A percentile compares a stretch with the other conserved stretches of the same genome.
Conservation (phyloP, 2,797 vertebrate species). For the Sebastes vulpes region DNA sequence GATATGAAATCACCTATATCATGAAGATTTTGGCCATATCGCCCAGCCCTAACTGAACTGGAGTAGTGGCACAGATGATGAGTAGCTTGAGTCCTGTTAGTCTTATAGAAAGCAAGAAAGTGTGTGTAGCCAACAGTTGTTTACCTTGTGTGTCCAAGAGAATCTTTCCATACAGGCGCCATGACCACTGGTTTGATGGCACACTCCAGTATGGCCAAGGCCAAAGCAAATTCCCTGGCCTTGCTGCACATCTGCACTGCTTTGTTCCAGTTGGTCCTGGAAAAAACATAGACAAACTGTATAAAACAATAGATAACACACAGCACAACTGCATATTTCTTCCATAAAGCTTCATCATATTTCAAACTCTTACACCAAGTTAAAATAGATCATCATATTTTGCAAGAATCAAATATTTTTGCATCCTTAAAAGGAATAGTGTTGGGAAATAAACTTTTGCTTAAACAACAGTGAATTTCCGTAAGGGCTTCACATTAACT, state of each 20-base stretch:
- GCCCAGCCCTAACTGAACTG: neutral
- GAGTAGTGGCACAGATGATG: neutral
- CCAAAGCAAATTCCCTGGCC: conserved; percentile 96
- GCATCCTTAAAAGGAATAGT: neutral
- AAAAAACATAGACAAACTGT: conserved; percentile 3
- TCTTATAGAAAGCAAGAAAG: neutral
- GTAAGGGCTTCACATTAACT: neutral
- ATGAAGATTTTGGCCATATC: no score
- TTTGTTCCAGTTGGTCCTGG: conserved; percentile 98
- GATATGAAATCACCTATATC: no score
- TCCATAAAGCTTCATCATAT: neutral
- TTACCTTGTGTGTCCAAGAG: conserved; percentile 96
- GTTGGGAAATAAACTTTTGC: neutral
- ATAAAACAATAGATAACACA: neutral
- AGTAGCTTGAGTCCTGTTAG: neutral
- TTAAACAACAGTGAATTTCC: neutral
- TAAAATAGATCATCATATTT: neutral
- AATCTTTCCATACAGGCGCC: conserved; percentile 96
- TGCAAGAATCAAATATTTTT: neutral
- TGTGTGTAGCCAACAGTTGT: neutral
- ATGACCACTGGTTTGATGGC: conserved; percentile 98
- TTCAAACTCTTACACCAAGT: neutral
- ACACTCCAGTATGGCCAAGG: conserved; percentile 97
- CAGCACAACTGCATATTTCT: neutral
- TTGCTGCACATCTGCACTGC: conserved; percentile 99